Percentiles rank a stretch among this genome's conserved stretches.
phyloP scores from a whole-genome alignment of 2,113 vertebrate genomes.

The Uria aalge region DNA sequence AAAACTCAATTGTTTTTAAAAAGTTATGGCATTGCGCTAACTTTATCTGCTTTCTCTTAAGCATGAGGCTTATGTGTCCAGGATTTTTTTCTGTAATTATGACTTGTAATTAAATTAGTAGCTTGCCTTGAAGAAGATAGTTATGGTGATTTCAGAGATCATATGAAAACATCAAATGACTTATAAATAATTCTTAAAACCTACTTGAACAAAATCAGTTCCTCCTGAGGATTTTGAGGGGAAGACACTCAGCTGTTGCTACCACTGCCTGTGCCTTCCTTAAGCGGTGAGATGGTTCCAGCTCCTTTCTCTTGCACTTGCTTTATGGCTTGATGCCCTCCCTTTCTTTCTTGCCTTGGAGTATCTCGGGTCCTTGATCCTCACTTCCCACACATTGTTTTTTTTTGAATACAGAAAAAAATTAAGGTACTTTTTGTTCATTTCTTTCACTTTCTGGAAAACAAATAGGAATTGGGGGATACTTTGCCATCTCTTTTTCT shows the following conservation, averaged over 20 bases:
- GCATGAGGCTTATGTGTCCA: neutral
- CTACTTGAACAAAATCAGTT: neutral
- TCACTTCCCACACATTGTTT: fast-evolving
- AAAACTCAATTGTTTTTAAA: neutral
- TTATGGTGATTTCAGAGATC: neutral
- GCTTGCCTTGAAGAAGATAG: neutral
- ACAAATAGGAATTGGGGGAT: neutral
- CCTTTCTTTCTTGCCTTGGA: neutral
- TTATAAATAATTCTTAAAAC: neutral
- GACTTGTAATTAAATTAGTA: neutral
- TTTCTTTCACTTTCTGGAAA: neutral
- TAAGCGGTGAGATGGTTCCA: neutral
- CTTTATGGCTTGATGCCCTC: neutral
- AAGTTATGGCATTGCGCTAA: neutral
- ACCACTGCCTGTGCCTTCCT: neutral
- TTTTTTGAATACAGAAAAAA: neutral
- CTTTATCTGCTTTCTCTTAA: neutral
- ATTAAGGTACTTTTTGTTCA: neutral
- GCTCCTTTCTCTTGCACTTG: neutral
- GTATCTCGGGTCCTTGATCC: neutral
- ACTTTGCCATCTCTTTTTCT: neutral
- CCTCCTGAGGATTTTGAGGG: neutral
- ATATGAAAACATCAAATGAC: neutral
- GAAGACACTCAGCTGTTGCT: neutral
- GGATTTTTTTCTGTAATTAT: neutral